Percentiles rank a stretch among this genome's conserved stretches.
Conservation (phyloP, 1,140 invertebrate species). For the Sarcophaga bullata region DNA sequence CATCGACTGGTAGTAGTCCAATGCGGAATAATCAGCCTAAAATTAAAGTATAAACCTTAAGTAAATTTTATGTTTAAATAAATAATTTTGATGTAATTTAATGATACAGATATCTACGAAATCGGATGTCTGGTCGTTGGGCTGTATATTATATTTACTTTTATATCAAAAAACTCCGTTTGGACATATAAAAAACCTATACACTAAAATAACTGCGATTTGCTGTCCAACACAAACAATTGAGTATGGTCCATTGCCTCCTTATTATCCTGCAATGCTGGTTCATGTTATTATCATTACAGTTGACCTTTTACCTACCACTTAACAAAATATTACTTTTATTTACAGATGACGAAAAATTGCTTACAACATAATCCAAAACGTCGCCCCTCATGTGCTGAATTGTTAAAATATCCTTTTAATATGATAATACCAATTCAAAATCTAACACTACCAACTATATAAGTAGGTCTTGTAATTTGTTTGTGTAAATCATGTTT, state of each 20-base stretch:
- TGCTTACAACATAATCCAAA: conserved; percentile 80
- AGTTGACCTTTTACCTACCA: neutral
- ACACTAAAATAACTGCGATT: conserved; percentile 85
- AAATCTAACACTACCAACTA: conserved; percentile 52
- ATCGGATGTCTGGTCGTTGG: conserved; percentile 97
- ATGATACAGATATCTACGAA: conserved; percentile 84
- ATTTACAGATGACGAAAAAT: conserved; percentile 69
- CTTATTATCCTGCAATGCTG: conserved; percentile 59
- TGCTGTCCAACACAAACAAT: conserved; percentile 80
- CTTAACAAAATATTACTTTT: neutral
- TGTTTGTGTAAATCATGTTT: neutral
- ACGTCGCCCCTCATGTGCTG: conserved; percentile 75
- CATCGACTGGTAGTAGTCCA: conserved; percentile 65
- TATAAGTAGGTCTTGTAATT: neutral
- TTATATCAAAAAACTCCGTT: conserved; percentile 93
- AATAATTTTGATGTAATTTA: conserved; percentile 41
- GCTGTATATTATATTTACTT: conserved; percentile 95
- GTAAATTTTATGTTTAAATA: conserved; percentile 6
- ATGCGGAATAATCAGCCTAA: conserved; percentile 62
- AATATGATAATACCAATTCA: conserved; percentile 63
- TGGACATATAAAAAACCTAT: conserved; percentile 80
- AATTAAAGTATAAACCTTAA: conserved; percentile 52
- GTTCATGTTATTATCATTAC: conserved; percentile 61
- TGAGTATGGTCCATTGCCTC: conserved; percentile 72
- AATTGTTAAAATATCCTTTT: conserved; percentile 77